phyloP scores from a whole-genome alignment of 2,113 vertebrate genomes.

The Cygnus atratus region DNA sequence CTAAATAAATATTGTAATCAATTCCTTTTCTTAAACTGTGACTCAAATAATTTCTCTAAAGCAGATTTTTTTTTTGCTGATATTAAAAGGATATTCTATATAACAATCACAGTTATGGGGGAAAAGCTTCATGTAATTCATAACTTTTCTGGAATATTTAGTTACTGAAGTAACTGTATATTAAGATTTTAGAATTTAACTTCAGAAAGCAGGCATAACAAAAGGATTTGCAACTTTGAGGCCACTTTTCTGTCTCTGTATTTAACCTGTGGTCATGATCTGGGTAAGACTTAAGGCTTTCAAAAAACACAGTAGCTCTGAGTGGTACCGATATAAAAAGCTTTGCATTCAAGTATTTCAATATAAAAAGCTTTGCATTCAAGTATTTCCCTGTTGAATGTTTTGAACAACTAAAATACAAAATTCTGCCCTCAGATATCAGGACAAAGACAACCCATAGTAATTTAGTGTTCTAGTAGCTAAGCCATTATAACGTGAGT shows the following conservation, averaged over 20 bases:
- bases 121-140: not conserved
- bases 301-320: not conserved
- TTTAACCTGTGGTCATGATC: not conserved
- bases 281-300: not conserved
- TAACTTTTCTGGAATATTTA: not conserved
- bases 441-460: not conserved
- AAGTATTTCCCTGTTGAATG: not conserved
- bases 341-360: not conserved
- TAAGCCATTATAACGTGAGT: not conserved
- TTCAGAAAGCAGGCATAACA: not conserved
- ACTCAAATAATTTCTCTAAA: not conserved
- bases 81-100: not conserved
- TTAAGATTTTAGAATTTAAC: not conserved
- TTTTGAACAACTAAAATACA: slow-evolving; percentile 5
- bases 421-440: not conserved
- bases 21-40: not conserved
- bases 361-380: not conserved
- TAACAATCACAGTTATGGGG: not conserved
- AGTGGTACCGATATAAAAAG: not conserved
- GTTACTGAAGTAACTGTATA: not conserved
- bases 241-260: not conserved
- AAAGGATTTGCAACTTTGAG: not conserved
- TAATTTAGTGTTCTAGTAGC: not conserved
- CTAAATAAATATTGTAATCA: not conserved
- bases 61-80: not conserved